Evolutionary conservation across 1,140 invertebrate genomes (phyloP).

Genomic region (Drosophila truncata): DNA sequence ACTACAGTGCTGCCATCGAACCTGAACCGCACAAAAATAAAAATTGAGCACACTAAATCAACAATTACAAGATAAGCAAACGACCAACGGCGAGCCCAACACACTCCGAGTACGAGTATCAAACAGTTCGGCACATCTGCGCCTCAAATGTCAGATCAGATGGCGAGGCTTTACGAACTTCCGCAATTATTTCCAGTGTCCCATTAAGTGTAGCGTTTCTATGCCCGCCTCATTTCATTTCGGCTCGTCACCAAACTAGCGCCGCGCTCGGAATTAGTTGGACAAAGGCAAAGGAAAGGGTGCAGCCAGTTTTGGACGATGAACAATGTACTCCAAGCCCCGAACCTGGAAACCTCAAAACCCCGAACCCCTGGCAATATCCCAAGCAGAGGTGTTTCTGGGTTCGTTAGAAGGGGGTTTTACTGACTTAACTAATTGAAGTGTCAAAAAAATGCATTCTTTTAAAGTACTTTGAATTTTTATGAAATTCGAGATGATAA

Average conservation of each 20-base stretch:
- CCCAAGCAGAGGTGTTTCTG: constrained; percentile 4
- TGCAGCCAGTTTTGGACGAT: constrained; percentile 34
- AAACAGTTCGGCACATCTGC: constrained; percentile 30
- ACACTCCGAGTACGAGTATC: constrained; percentile 22
- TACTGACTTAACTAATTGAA: not conserved
- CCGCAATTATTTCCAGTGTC: constrained; percentile 80
- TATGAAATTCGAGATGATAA: not conserved
- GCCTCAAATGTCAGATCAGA: constrained; percentile 63
- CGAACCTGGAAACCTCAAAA: constrained; percentile 17
- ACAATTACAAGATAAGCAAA: constrained; percentile 81
- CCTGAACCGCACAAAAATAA: constrained; percentile 63
- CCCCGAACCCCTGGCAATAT: constrained; percentile 18
- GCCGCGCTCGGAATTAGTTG: constrained; percentile 54
- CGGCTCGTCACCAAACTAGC: constrained; percentile 36
- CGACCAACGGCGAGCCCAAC: constrained; percentile 37
- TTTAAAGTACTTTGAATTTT: not conserved
- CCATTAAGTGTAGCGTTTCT: constrained; percentile 67
- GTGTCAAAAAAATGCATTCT: too few species aligned
- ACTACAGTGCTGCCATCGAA: constrained; percentile 34
- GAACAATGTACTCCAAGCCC: constrained; percentile 4
- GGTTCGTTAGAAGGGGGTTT: not conserved
- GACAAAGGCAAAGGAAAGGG: constrained; percentile 60
- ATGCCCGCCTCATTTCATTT: constrained; percentile 55
- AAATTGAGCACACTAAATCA: constrained; percentile 82
- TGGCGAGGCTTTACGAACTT: constrained; percentile 49